Conservation (phyloP, 2,888 invertebrate genomes). For the Linnaemya tessellans region DNA sequence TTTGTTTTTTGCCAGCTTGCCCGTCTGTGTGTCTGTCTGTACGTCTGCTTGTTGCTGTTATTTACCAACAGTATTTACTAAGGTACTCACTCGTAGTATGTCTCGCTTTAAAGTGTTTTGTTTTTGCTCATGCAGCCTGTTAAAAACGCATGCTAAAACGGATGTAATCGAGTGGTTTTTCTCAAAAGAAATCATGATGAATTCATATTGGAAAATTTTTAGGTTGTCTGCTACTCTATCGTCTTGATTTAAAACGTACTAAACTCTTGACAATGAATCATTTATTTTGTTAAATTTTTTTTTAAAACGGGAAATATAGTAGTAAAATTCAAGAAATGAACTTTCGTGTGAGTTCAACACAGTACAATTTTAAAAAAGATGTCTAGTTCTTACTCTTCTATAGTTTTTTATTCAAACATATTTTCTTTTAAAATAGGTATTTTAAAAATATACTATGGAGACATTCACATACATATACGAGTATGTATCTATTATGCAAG, state of each 20-base stretch:
- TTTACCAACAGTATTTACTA: constrained; percentile 24
- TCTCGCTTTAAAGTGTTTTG: neutral
- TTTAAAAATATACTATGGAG: too few relatives aligned
- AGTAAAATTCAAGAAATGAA: neutral
- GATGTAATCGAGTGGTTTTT: constrained; percentile 28
- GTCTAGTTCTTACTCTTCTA: neutral
- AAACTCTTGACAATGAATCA: neutral
- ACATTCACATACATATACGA: too few relatives aligned
- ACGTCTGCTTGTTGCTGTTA: constrained; percentile 19
- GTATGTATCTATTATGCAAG: too few relatives aligned
- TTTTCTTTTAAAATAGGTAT: too few relatives aligned
- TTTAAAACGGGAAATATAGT: neutral
- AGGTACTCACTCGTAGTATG: neutral
- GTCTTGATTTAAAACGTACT: neutral
- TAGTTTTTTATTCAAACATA: too few relatives aligned
- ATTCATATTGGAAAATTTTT: constrained; percentile 11
- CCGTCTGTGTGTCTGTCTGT: neutral
- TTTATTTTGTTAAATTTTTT: neutral
- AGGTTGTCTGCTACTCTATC: neutral
- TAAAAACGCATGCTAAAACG: constrained; percentile 40
- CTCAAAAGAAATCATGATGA: neutral
- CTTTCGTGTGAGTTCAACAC: neutral
- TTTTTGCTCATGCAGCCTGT: neutral
- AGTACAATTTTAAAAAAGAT: neutral
- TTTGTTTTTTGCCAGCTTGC: constrained; percentile 12